Evolutionary conservation across 2,888 invertebrate genomes (phyloP).

Genomic region (Trichogramma dendrolimi): DNA sequence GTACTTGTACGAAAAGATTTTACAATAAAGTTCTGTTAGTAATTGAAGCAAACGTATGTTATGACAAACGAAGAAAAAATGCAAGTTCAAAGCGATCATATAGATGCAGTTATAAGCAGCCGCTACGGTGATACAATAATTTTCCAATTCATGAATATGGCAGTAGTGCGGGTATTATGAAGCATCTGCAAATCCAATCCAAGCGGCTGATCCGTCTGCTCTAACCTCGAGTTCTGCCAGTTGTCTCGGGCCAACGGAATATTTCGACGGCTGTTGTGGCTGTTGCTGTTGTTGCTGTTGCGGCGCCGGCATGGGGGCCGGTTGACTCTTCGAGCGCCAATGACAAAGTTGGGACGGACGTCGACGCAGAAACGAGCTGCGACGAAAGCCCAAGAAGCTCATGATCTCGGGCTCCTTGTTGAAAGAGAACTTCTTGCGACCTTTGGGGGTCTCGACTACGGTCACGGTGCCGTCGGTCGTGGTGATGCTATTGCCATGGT

Average conservation of each 20-base stretch:
- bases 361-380: constrained; percentile 12
- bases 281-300: constrained; percentile 31
- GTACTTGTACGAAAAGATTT: too few species aligned
- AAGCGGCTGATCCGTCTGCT: background rate
- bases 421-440: constrained; percentile 82
- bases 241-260: constrained; percentile 30
- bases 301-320: constrained; percentile 20
- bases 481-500: background rate
- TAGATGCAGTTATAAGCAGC: too few species aligned
- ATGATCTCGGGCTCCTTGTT: constrained; percentile 73
- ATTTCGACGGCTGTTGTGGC: constrained; percentile 43
- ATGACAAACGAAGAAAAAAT: too few species aligned
- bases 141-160: too few species aligned
- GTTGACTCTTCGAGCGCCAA: constrained; percentile 26
- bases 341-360: constrained; percentile 29
- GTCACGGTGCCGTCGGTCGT: constrained; percentile 8
- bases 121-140: too few species aligned
- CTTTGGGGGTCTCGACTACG: constrained; percentile 49
- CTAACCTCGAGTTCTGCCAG: constrained; percentile 50
- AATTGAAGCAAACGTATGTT: too few species aligned
- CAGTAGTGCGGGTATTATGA: too few species aligned
- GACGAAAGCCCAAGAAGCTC: constrained; percentile 45
- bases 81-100: too few species aligned
- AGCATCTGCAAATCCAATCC: too few species aligned
- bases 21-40: too few species aligned